Conservation (phyloP, 2,113 vertebrate species). For the Hippocampus comes region DNA sequence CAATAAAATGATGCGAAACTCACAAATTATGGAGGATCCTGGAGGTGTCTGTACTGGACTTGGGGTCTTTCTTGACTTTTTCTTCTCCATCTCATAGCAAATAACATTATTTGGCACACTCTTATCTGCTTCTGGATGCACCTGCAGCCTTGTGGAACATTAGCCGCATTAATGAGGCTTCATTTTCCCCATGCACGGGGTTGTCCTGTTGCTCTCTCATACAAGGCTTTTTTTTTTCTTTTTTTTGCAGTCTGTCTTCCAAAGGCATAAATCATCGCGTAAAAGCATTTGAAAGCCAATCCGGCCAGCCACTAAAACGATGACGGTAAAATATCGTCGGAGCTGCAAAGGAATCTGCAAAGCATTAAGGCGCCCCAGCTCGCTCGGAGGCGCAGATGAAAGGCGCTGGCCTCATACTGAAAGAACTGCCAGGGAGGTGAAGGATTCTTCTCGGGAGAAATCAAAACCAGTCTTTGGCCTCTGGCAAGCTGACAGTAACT, state of each 20-base stretch:
- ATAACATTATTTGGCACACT: background rate
- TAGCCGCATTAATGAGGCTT: slow-evolving; percentile 4
- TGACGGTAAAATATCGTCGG: slow-evolving; percentile 55
- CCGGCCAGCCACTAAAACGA: slow-evolving; percentile 43
- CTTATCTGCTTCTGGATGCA: slow-evolving; percentile 4
- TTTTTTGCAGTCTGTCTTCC: background rate
- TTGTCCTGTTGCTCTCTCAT: slow-evolving; percentile 3
- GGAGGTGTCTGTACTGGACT: background rate
- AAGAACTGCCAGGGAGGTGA: slow-evolving; percentile 39
- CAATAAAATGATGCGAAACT: no score
- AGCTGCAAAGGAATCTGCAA: slow-evolving; percentile 60
- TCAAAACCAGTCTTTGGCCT: slow-evolving; percentile 55
- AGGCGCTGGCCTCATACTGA: slow-evolving; percentile 47
- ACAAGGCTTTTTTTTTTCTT: background rate
- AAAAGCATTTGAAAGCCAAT: slow-evolving; percentile 41
- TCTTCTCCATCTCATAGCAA: background rate
- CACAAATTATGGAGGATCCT: background rate
- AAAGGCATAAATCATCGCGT: slow-evolving; percentile 13
- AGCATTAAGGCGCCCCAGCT: slow-evolving; percentile 46
- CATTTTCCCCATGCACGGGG: background rate
- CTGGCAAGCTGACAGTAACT: slow-evolving; percentile 48
- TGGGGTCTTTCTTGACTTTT: background rate
- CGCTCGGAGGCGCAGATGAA: slow-evolving; percentile 60
- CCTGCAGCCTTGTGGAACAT: slow-evolving; percentile 6
- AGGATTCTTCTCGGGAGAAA: slow-evolving; percentile 62